Conservation (phyloP, 1,140 invertebrate genomes). For the Saxidomus purpurata region DNA sequence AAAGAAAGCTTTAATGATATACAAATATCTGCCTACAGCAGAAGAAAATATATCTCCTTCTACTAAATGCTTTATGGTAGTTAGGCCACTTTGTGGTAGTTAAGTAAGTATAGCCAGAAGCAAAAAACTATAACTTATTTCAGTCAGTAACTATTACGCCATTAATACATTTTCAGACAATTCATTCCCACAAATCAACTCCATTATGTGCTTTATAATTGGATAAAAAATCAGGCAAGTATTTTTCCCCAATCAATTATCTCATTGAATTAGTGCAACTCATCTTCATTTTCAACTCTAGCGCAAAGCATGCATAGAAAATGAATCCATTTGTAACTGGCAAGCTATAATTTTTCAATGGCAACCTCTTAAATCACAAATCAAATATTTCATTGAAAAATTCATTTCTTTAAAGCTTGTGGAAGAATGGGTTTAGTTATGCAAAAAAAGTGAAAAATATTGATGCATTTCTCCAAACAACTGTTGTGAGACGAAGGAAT, state of each 20-base stretch:
- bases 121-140: not conserved
- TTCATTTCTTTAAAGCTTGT: not conserved
- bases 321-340: not conserved
- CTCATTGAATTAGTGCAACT: not conserved
- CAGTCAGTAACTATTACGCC: not conserved
- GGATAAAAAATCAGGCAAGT: slow-evolving; percentile 8
- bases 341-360: slow-evolving; percentile 1
- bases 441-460: too few relatives aligned
- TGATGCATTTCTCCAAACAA: too few relatives aligned
- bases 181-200: not conserved
- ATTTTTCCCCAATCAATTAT: slow-evolving; percentile 11
- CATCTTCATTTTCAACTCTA: not conserved
- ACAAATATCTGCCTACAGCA: too few relatives aligned
- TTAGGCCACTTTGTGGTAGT: too few relatives aligned
- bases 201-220: slow-evolving; percentile 1
- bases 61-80: too few relatives aligned
- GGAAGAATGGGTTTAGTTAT: not conserved
- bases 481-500: not conserved
- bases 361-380: not conserved
- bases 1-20: too few relatives aligned
- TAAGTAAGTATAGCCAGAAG: too few relatives aligned
- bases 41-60: too few relatives aligned
- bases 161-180: not conserved
- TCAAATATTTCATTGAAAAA: slow-evolving; percentile 33
- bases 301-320: not conserved